A percentile compares a stretch with the other conserved stretches of the same genome.
Conservation (phyloP, 2,797 vertebrate species). For the Kryptopterus vitreolus region DNA sequence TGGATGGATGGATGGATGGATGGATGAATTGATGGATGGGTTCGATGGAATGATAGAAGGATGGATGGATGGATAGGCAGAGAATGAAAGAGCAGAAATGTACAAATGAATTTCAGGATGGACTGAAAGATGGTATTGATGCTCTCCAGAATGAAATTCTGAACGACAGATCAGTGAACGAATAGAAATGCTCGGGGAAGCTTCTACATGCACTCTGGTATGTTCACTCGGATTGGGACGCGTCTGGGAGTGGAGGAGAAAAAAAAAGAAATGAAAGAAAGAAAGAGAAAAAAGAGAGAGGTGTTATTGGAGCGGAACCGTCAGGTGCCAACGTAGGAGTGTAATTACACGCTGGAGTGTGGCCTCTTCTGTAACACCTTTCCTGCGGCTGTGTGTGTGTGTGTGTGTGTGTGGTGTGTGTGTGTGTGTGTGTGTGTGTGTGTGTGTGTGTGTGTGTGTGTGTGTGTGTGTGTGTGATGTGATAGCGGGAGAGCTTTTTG, state of each 20-base stretch:
- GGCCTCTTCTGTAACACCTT: slow-evolving; percentile 20
- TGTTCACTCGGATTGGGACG: neutral
- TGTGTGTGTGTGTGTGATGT: neutral
- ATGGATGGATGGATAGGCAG: no score
- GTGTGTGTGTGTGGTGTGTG: slow-evolving; percentile 9
- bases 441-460: neutral
- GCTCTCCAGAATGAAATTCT: neutral
- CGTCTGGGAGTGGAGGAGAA: neutral
- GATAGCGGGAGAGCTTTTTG: neutral
- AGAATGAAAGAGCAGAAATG: no score
- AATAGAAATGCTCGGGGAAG: neutral
- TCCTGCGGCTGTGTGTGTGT: slow-evolving; percentile 22
- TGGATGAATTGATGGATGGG: neutral
- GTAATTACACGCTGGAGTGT: slow-evolving; percentile 51
- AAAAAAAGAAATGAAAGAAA: neutral
- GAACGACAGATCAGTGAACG: neutral
- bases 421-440: neutral
- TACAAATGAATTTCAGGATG: no score
- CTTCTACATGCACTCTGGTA: neutral
- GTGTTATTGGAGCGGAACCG: slow-evolving; percentile 38
- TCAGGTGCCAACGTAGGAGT: slow-evolving; percentile 33
- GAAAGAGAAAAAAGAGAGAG: slow-evolving; percentile 13
- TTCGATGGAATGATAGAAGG: neutral
- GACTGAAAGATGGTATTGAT: neutral
- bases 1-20: neutral